Conservation (phyloP, 2,888 invertebrate species). For the Mesorhabditis spiculigera region DNA sequence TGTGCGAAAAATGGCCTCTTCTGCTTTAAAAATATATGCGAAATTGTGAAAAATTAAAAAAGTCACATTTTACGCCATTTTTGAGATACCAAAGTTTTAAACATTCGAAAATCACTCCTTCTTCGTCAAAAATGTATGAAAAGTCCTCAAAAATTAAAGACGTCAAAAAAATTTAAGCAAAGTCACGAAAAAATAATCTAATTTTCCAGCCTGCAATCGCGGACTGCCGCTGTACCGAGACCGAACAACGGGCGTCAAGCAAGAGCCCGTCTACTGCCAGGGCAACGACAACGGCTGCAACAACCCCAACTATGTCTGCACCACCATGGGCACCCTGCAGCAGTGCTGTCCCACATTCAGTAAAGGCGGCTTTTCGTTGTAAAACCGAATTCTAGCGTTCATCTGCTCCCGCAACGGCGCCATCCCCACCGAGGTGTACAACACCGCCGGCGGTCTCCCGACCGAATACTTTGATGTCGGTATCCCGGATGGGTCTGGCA, state of each 20-base stretch:
- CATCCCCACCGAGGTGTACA: slow-evolving; percentile 57
- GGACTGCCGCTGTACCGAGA: slow-evolving; percentile 57
- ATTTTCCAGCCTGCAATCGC: slow-evolving; percentile 52
- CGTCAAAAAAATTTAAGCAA: too few species aligned
- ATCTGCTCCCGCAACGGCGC: slow-evolving; percentile 57
- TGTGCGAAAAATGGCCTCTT: not conserved
- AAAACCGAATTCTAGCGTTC: slow-evolving; percentile 30
- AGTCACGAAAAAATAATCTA: too few species aligned
- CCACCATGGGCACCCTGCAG: slow-evolving; percentile 56
- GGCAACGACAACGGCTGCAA: slow-evolving; percentile 56
- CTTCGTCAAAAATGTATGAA: too few species aligned
- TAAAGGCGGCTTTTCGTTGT: slow-evolving; percentile 11
- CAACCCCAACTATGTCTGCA: slow-evolving; percentile 57
- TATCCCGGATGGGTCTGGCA: slow-evolving; percentile 52
- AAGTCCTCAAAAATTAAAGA: too few species aligned
- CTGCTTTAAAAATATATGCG: too few species aligned
- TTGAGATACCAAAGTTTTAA: too few species aligned
- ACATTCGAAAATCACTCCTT: too few species aligned
- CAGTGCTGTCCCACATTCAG: slow-evolving; percentile 57
- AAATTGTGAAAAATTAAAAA: too few species aligned
- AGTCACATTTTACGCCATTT: too few species aligned
- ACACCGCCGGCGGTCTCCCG: slow-evolving; percentile 56
- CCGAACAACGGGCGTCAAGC: slow-evolving; percentile 55
- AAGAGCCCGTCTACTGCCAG: slow-evolving; percentile 57
- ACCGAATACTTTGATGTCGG: slow-evolving; percentile 57